phyloP scores from a whole-genome alignment of 2,888 invertebrate genomes.

The Disparrhopalites patrizii region DNA sequence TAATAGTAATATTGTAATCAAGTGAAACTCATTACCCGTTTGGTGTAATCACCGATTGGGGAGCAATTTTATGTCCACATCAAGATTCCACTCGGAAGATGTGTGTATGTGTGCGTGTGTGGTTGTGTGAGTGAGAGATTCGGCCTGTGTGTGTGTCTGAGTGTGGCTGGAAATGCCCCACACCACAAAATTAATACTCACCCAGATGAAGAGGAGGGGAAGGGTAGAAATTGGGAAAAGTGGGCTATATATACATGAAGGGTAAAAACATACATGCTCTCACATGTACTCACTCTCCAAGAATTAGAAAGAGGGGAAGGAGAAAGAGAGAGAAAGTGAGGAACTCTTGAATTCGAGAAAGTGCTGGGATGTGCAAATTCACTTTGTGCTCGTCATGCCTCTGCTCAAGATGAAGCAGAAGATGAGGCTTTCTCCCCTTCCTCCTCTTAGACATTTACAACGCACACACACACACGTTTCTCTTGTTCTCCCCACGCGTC shows the following conservation, averaged over 20 bases:
- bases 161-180: constrained; percentile 13
- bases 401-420: neutral
- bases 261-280: too few species aligned
- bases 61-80: constrained; percentile 21
- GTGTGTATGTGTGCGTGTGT: neutral
- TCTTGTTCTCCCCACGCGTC: too few species aligned
- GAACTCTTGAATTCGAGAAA: constrained; percentile 17
- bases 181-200: constrained; percentile 21
- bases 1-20: constrained; percentile 9
- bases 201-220: constrained; percentile 3
- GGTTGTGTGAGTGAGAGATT: too few species aligned
- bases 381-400: constrained; percentile 14
- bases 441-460: too few species aligned
- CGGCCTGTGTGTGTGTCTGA: too few species aligned
- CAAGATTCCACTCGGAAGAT: constrained; percentile 3
- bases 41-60: constrained; percentile 24
- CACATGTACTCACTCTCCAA: too few species aligned
- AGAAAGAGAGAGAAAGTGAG: constrained; percentile 25
- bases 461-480: too few species aligned
- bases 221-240: constrained; percentile 1
- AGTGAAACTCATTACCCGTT: constrained; percentile 22
- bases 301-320: too few species aligned
- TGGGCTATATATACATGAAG: neutral
- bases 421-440: too few species aligned
- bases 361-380: constrained; percentile 24